These are phyloP conservation scores for Acronicta alni DNA, from an alignment of 2,888 invertebrate species.

Conservation along the genomic window DNA sequence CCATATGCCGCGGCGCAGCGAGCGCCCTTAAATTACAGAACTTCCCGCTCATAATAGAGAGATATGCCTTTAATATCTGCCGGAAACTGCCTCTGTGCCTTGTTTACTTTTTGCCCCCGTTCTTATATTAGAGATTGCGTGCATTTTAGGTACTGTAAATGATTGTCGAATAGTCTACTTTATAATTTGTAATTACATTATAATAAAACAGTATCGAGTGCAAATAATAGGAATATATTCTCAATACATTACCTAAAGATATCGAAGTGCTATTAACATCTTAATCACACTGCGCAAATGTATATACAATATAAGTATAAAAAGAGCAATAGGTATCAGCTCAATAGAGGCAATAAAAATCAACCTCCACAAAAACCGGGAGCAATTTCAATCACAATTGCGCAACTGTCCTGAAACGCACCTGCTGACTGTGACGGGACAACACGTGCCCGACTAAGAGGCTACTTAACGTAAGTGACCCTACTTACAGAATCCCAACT, in stretches of 20 bases:
- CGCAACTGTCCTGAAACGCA: conserved; percentile 71
- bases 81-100: conserved; percentile 80
- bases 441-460: conserved; percentile 85
- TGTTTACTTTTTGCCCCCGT: conserved; percentile 86
- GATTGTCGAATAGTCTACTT: conserved; percentile 40
- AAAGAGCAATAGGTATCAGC: conserved; percentile 65
- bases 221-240: background rate
- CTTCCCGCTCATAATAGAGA: conserved; percentile 89
- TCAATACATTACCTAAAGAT: background rate
- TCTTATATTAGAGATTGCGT: conserved; percentile 82
- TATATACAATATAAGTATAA: conserved; percentile 47
- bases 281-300: conserved; percentile 10
- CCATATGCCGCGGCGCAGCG: conserved; percentile 83
- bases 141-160: conserved; percentile 33
- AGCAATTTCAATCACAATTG: conserved; percentile 85
- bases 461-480: conserved; percentile 88
- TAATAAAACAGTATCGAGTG: no score
- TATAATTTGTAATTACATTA: background rate
- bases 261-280: background rate
- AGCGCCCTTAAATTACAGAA: conserved; percentile 88
- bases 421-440: conserved; percentile 79
- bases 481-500: conserved; percentile 77
- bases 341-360: conserved; percentile 71
- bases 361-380: conserved; percentile 69
- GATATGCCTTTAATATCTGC: conserved; percentile 90